Base-by-base conservation (phyloP, 2,113 vertebrate genomes). In the Delphinus delphis region DNA sequence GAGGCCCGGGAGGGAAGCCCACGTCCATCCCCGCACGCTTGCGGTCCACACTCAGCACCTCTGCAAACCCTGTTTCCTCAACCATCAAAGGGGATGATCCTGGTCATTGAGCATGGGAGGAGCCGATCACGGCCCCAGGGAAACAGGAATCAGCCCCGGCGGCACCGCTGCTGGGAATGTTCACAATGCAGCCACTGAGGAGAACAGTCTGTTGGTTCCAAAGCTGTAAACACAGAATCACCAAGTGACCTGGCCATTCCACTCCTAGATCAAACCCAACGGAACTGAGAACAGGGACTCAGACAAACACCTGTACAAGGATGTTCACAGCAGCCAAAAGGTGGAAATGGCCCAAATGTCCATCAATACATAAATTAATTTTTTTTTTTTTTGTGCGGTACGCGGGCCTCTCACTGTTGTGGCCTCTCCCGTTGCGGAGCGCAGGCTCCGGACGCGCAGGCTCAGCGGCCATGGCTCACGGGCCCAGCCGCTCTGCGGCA, bases 301-400 rank as follows among this genome's bases (percentile, higher is more conserved):
- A 33, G 11, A 41, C 50, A 31, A 4, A 25, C 13, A n/a, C 31
- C 53, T 6, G 4, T 7, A 10, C 21, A 28, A 25, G 14, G 4
- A 11, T 1, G 36, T 12, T 41, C 0, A 0, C 36, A 1, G 2
- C 26, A 18, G 13, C 65, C 14, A 0, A 26, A 38, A 1, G 1
- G 79, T 0, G 6, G 31, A 36, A 12, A 17, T 4, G 1, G n/a
- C 76, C 89, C 36, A 65, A 3, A 5, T 5, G 14, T 8, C 63
- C 77, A 18, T 25, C 50, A 25, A 1, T 12, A 2, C 10, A 6
- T 23, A 3, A 4, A 2, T 11, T 8, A 41, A 41, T 41, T 41
- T 41, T 41, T 41, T 41, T 41, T 41, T 41, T 41, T 41, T 41
- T 41, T 41, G 7, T 8, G 8, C 0, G 7, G 44, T 44, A 44